These are phyloP conservation scores for Vidua chalybeata DNA, from an alignment of 2,113 vertebrate genomes.

Conservation along the genomic window DNA sequence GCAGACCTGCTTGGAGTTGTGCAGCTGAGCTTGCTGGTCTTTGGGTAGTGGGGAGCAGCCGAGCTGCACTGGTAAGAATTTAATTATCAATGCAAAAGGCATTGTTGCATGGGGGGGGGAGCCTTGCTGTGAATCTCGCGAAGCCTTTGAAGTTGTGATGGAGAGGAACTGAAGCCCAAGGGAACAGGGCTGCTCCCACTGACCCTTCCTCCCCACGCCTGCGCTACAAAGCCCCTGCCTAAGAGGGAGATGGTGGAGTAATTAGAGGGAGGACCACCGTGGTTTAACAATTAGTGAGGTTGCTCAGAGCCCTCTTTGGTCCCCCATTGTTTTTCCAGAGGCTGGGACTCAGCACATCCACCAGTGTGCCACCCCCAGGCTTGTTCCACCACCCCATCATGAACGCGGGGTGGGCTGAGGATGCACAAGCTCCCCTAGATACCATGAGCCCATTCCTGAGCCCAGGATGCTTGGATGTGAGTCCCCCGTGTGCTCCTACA, in stretches of 20 bases:
- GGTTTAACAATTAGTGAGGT: slow-evolving; percentile 39
- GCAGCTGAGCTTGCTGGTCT: neutral
- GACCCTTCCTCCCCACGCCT: slow-evolving; percentile 43
- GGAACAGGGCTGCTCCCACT: slow-evolving; percentile 54
- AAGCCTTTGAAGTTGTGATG: slow-evolving; percentile 65
- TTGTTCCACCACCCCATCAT: neutral
- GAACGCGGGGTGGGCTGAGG: fast-evolving
- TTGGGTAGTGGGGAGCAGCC: neutral
- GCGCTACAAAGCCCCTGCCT: slow-evolving; percentile 17
- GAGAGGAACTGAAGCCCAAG: slow-evolving; percentile 58
- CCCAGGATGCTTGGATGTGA: neutral
- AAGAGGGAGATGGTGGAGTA: neutral
- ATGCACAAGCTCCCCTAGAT: neutral
- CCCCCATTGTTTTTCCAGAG: neutral
- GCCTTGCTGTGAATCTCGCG: slow-evolving; percentile 52
- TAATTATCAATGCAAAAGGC: slow-evolving; percentile 48
- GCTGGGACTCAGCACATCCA: neutral
- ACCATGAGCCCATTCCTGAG: fast-evolving
- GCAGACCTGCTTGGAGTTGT: neutral
- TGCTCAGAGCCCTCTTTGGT: neutral
- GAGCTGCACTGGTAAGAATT: neutral
- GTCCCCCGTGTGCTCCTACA: fast-evolving
- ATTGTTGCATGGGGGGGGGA: neutral
- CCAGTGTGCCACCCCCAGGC: fast-evolving
- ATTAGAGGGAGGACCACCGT: neutral